Evolutionary conservation across 2,797 vertebrate genomes (phyloP), one percentile per base, ranked within the genome.

Genomic region (Loris lydekkerianus): DNA sequence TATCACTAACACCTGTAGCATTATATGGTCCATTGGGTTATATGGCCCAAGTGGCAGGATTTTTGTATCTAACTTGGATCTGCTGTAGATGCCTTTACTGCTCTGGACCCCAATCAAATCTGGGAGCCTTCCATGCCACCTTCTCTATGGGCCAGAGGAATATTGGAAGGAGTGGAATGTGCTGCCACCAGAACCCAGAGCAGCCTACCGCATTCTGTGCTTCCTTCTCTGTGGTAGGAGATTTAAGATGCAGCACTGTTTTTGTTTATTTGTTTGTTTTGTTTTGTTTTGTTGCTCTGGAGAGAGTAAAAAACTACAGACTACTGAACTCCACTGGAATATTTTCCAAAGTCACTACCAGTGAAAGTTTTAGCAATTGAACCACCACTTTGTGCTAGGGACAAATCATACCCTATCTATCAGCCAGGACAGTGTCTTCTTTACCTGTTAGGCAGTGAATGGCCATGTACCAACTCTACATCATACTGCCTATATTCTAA

Each of bases 401-500:
- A 46, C 58, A 85, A 43, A 43, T 18, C 43, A 9, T 89, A 13
- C 2, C 40, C 25, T 0, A 23, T 4, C 10, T 92, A 69, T 34
- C 34, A 89, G 37, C 17, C 23, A 82, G 9, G 15, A 78, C 18
- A 91, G 58, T 81, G 10, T 80, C 40, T 17, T 90, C 58, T 84
- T 89, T 23, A 73, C 67, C 31, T 67, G 15, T 0, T 69, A 21
- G 63, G 14, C 43, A 91, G 5, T 63, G 31, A 94, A 67, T 67
- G n/a, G 65, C 37, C 65, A 46, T 40, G n/a, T 89, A 29, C 40
- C 49, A 91, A 34, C 8, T 91, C 65, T 11, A 72, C 11, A 49
- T 70, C 27, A 83, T 87, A 34, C 46, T 94, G 69, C 37, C 34
- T 82, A 17, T 76, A 56, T 85, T 91, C 56, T 86, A 84, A 93